Conservation (phyloP, 1,140 invertebrate species). For the Drosophila nigrodunni region DNA sequence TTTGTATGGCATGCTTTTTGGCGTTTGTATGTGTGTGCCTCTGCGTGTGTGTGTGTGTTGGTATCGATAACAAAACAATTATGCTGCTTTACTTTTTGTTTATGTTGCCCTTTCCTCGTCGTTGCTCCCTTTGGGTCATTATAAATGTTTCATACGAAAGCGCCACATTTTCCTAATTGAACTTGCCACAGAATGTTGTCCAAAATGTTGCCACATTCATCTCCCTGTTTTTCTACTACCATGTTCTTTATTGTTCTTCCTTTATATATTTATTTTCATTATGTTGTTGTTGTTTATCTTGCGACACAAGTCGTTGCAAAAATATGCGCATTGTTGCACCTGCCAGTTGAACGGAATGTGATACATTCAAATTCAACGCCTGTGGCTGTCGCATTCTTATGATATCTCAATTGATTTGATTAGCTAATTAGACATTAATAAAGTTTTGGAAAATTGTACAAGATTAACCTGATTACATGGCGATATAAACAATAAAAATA, state of each 20-base stretch:
- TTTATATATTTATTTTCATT: slow-evolving; percentile 3
- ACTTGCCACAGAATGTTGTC: slow-evolving; percentile 60
- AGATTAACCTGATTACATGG: not conserved
- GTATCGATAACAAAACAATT: slow-evolving; percentile 78
- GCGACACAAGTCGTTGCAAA: slow-evolving; percentile 15
- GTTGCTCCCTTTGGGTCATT: slow-evolving; percentile 53
- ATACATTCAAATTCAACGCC: slow-evolving; percentile 8
- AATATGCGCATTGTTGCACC: slow-evolving; percentile 22
- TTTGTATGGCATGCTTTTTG: slow-evolving; percentile 57
- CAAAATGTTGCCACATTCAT: slow-evolving; percentile 1
- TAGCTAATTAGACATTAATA: slow-evolving; percentile 40
- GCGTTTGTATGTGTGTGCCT: slow-evolving; percentile 17
- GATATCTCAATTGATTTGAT: slow-evolving; percentile 37
- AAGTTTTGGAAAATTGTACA: slow-evolving; percentile 7
- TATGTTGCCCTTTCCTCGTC: slow-evolving; percentile 35
- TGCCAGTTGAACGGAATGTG: not conserved
- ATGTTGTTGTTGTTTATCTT: slow-evolving; percentile 17
- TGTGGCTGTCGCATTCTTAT: slow-evolving; percentile 17
- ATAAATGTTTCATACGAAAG: slow-evolving; percentile 58
- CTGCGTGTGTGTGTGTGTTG: slow-evolving; percentile 36
- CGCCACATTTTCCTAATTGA: slow-evolving; percentile 66
- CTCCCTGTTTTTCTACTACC: not conserved
- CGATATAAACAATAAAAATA: not conserved
- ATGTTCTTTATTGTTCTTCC: not conserved
- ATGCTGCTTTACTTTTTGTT: slow-evolving; percentile 71